Conservation (phyloP, 1,140 invertebrate genomes). For the Cyclina sinensis region DNA sequence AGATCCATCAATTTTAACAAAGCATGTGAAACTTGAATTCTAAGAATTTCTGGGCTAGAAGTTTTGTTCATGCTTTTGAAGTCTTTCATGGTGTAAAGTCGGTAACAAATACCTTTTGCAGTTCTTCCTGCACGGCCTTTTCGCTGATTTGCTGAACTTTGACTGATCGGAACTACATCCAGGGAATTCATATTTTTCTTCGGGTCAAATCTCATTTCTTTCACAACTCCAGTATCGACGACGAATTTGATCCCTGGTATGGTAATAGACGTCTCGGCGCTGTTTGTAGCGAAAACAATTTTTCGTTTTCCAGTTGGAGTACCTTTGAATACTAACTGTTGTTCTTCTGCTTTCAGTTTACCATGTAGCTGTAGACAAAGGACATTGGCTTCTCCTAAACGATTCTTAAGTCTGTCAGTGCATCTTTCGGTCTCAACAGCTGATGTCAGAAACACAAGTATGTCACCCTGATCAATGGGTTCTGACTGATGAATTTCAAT, state of each 20-base stretch:
- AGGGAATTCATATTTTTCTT: conserved; percentile 79
- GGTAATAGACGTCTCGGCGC: conserved; percentile 86
- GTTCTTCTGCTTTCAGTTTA: conserved; percentile 97
- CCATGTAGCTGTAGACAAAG: conserved; percentile 94
- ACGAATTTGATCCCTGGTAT: conserved; percentile 85
- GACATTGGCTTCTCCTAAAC: conserved; percentile 45
- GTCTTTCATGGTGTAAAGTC: conserved; percentile 81
- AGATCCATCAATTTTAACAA: conserved; percentile 80
- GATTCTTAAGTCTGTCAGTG: conserved; percentile 68
- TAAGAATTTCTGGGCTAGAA: conserved; percentile 81
- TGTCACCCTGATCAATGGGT: conserved; percentile 97
- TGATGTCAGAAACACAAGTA: conserved; percentile 97
- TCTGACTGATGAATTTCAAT: conserved; percentile 97
- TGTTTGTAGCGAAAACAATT: conserved; percentile 85
- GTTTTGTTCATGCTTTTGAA: conserved; percentile 74
- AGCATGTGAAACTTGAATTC: conserved; percentile 79
- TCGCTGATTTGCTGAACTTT: conserved; percentile 83
- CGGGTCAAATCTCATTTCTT: conserved; percentile 82
- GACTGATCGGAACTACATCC: conserved; percentile 72
- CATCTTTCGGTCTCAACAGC: conserved; percentile 83
- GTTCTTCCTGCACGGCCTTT: conserved; percentile 85
- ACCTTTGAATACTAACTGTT: conserved; percentile 89
- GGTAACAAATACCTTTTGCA: conserved; percentile 79
- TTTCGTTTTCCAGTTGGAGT: conserved; percentile 76
- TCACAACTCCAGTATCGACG: conserved; percentile 84